A percentile compares a stretch with the other conserved stretches of the same genome.
phyloP scores from a whole-genome alignment of 2,797 vertebrate species.

The Gorsachius magnificus region DNA sequence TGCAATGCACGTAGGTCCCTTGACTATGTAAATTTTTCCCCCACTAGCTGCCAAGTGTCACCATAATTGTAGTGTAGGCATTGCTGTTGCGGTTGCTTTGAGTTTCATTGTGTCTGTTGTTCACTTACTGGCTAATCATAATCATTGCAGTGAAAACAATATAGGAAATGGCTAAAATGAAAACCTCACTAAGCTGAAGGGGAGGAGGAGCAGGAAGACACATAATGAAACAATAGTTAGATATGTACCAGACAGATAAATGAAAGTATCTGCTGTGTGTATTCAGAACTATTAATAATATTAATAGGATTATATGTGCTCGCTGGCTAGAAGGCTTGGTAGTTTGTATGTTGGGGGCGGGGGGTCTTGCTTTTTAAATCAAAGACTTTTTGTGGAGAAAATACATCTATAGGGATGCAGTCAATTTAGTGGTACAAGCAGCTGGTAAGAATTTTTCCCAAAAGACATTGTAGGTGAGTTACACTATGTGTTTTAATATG shows the following conservation, averaged over 20 bases:
- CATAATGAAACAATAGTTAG: neutral
- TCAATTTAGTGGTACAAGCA: neutral
- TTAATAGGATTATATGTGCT: neutral
- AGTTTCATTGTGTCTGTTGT: neutral
- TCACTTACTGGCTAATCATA: neutral
- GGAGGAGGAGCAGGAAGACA: neutral
- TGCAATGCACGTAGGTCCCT: neutral
- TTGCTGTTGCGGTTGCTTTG: neutral
- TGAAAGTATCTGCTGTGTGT: neutral
- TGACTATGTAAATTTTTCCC: neutral
- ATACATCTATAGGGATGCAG: neutral
- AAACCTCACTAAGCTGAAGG: neutral
- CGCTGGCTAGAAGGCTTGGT: neutral
- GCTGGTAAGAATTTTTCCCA: neutral
- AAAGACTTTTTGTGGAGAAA: neutral
- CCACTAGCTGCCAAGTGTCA: neutral
- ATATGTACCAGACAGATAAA: neutral
- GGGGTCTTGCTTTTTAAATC: neutral
- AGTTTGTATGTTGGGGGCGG: neutral
- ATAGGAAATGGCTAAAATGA: neutral
- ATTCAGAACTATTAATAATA: neutral
- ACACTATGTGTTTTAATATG: neutral
- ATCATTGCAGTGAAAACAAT: neutral
- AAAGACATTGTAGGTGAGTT: neutral
- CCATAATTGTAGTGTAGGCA: neutral